These are phyloP conservation scores for Tetrax tetrax DNA, from an alignment of 2,113 vertebrate species.

Conservation along the genomic window DNA sequence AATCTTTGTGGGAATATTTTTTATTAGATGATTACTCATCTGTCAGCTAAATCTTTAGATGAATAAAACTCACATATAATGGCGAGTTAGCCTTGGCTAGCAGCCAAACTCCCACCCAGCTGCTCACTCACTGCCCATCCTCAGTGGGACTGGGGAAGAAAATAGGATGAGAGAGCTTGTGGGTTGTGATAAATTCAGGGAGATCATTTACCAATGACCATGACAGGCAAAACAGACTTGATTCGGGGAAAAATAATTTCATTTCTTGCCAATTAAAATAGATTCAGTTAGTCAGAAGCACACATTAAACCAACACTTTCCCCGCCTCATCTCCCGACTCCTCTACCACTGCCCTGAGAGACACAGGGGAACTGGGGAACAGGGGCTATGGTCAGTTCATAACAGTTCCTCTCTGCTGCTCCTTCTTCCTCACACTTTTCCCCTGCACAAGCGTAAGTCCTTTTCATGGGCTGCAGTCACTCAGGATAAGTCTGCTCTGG, in stretches of 20 bases:
- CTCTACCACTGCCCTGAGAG: not conserved
- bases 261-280: not conserved
- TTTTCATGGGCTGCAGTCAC: fast-evolving
- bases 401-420: not conserved
- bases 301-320: not conserved
- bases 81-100: not conserved
- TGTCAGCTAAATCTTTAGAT: not conserved
- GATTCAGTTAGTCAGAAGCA: not conserved
- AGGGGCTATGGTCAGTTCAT: not conserved
- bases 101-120: not conserved
- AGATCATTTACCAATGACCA: not conserved
- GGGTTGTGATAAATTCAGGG: not conserved
- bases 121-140: not conserved
- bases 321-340: not conserved
- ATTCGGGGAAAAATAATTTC: not conserved
- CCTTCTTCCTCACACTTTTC: not conserved
- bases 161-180: not conserved
- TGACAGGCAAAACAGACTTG: not conserved
- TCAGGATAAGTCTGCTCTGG: not conserved
- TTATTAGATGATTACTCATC: not conserved
- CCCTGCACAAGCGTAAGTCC: too few species aligned
- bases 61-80: not conserved
- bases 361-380: not conserved
- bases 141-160: not conserved
- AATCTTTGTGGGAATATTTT: not conserved